Percentiles rank a stretch among this genome's conserved stretches.
These are phyloP conservation scores for Acanthaster planci DNA, from an alignment of 35 echinoderm and acorn worm species.

Conservation along the genomic window DNA sequence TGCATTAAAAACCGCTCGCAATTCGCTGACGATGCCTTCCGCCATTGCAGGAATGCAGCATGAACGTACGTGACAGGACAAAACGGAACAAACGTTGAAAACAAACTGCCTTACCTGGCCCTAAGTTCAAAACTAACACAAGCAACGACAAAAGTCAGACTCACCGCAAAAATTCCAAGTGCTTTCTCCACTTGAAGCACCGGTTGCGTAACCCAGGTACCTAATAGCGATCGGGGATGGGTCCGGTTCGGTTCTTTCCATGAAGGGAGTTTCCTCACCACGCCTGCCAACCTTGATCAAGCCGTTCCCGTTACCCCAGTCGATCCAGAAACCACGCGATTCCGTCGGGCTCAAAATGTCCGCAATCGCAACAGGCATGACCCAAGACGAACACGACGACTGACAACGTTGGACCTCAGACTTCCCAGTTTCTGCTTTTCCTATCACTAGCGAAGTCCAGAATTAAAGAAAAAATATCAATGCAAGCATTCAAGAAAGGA, in stretches of 20 bases:
- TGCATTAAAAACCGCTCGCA: too few species aligned
- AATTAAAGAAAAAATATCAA: too few species aligned
- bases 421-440: not conserved
- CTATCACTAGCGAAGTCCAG: not conserved
- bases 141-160: not conserved
- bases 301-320: not conserved
- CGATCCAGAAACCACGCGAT: not conserved
- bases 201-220: not conserved
- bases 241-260: not conserved
- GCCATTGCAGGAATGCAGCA: too few species aligned
- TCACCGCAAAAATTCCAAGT: slow-evolving; percentile 18
- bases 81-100: too few species aligned
- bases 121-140: too few species aligned
- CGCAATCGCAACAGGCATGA: not conserved
- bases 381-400: not conserved
- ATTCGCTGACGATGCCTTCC: too few species aligned
- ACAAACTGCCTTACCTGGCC: too few species aligned
- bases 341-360: not conserved
- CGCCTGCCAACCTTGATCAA: not conserved
- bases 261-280: not conserved
- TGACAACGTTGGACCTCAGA: not conserved
- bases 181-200: not conserved
- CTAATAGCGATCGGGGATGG: not conserved
- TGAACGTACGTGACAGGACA: too few species aligned
- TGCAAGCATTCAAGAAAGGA: too few species aligned